Base-by-base conservation (phyloP, 2,888 invertebrate genomes). In the Cataglyphis rosenhaueri region DNA sequence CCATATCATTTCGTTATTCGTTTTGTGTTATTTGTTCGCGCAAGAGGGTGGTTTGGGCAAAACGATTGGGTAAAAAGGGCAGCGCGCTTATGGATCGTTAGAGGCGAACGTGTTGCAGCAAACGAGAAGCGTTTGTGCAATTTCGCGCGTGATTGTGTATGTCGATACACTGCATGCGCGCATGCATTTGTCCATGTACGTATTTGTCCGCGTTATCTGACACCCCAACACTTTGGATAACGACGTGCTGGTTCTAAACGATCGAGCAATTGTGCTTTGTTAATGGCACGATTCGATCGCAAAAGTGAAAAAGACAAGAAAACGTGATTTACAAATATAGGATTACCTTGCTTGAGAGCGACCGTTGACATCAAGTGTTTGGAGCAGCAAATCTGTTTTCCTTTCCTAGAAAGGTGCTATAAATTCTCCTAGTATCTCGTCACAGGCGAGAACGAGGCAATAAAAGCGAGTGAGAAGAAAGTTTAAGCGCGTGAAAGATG, bases 151-250 rank as follows among this genome's bases (percentile, higher is more conserved):
- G 57, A 83, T 82, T 75, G 74, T 62, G 74, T 68, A 62, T 78
- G 65, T 65, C 71, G 76, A 84, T 85, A 81, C 79, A 66, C 71
- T 66, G 65, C 59, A 52, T 57, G 65, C 68, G 61, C 6, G 52
- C 21, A 21, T 21, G 21, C 21, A 52, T 52, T 52, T 52, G n/a
- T 52, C 52, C 8, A 52, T 52, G 75, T 78, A 70, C 71, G 75
- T 66, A 52, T 41, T 61, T 81, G 74, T 61, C 70, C 82, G 48
- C 81, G 83, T 85, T 90, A 91, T 90, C 90, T 85, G 81, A 70
- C 65, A 82, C 73, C 85, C 83, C 82, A 85, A 82, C 79, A 86
- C 79, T 87, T 84, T 75, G 84, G 86, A 90, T 88, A 91, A 89
- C 86, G 68, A 84, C 66, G 52, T 84, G 70, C 68, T 59, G 75